phyloP scores from a whole-genome alignment of 2,888 invertebrate genomes.

The Tortricodes alternella region DNA sequence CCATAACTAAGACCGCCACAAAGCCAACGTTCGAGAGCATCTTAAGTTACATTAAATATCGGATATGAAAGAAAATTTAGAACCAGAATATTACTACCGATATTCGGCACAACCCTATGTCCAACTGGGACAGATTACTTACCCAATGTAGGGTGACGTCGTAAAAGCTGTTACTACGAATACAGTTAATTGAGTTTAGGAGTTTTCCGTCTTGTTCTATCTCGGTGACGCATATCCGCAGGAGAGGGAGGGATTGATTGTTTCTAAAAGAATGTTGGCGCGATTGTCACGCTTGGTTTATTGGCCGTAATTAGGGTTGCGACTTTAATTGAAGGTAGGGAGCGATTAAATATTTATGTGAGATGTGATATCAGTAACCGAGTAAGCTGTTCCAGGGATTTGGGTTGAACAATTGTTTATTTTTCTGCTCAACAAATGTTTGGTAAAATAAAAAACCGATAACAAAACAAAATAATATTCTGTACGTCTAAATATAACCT shows the following conservation, averaged over 20 bases:
- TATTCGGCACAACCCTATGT: constrained; percentile 10
- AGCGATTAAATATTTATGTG: constrained; percentile 20
- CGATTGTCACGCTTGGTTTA: constrained; percentile 7
- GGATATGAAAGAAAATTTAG: background rate
- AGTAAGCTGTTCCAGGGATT: too few relatives aligned
- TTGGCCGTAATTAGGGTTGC: constrained; percentile 12
- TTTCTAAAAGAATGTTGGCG: constrained; percentile 23
- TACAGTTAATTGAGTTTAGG: constrained; percentile 31
- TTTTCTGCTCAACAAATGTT: too few relatives aligned
- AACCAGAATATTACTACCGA: background rate
- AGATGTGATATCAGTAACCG: too few relatives aligned
- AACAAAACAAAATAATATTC: too few relatives aligned
- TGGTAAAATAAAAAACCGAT: too few relatives aligned
- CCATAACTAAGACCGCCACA: too few relatives aligned
- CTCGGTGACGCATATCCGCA: background rate
- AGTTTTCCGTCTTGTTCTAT: constrained; percentile 24
- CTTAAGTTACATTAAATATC: too few relatives aligned
- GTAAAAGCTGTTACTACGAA: constrained; percentile 31
- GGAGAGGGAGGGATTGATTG: constrained; percentile 13
- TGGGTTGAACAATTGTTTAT: too few relatives aligned
- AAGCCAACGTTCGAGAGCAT: too few relatives aligned
- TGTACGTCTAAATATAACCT: too few relatives aligned
- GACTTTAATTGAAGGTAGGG: constrained; percentile 22
- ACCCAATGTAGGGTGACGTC: constrained; percentile 30
- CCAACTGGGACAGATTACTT: constrained; percentile 29